Conservation (phyloP, 1,140 invertebrate species). For the Medauroidea extradentata region DNA sequence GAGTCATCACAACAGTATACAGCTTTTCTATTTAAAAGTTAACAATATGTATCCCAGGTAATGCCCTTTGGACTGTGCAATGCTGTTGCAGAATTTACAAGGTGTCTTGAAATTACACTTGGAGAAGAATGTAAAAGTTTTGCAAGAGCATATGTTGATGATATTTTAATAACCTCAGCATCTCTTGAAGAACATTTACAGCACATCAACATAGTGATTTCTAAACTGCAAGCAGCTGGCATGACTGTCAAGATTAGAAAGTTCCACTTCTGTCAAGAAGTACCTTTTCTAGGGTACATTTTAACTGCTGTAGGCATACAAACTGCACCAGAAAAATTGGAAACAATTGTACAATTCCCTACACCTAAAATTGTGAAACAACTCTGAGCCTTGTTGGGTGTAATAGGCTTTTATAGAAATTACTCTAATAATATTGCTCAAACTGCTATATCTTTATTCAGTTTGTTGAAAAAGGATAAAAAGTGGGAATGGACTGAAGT, state of each 20-base stretch:
- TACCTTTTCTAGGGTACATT: neutral
- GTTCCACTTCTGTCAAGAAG: neutral
- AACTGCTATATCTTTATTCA: neutral
- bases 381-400: neutral
- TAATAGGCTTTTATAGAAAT: neutral
- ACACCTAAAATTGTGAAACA: no score
- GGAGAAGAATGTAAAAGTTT: neutral
- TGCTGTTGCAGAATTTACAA: no score
- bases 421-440: neutral
- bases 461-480: constrained; percentile 25
- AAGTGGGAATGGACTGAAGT: constrained; percentile 25
- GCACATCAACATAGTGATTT: neutral
- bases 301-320: neutral
- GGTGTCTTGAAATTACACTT: no score
- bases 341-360: neutral
- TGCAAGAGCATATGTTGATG: neutral
- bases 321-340: neutral
- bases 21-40: no score
- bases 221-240: neutral
- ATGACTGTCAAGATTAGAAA: neutral
- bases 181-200: neutral
- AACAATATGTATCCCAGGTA: no score
- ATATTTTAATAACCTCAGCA: neutral
- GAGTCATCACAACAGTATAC: no score
- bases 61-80: no score